A percentile compares a stretch with the other conserved stretches of the same genome.
phyloP scores from a whole-genome alignment of 1,140 invertebrate species.

The Drosophila seguyi region DNA sequence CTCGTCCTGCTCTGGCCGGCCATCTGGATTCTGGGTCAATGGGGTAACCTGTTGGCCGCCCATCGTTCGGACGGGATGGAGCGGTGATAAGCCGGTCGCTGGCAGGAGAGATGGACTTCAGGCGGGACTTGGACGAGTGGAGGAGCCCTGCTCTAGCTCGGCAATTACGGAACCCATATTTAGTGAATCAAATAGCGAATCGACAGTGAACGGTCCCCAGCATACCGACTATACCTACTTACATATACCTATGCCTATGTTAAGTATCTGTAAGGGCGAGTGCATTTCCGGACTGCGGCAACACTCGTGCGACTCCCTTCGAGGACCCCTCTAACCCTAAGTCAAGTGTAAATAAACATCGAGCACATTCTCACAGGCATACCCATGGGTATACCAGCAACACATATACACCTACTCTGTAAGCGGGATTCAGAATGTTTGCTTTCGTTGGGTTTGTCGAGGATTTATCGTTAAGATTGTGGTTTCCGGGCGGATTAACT shows the following conservation, averaged over 20 bases:
- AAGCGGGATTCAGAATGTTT: constrained; percentile 38
- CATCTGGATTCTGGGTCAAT: constrained; percentile 8
- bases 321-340: constrained; percentile 48
- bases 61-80: constrained; percentile 4
- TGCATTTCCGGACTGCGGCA: constrained; percentile 29
- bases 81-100: constrained; percentile 39
- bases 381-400: constrained; percentile 26
- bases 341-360: constrained; percentile 76
- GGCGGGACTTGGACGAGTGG: constrained; percentile 7
- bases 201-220: constrained; percentile 38
- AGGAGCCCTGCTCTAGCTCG: constrained; percentile 18
- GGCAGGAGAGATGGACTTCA: constrained; percentile 50
- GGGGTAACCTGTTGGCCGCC: constrained; percentile 27
- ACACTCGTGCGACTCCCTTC: not conserved
- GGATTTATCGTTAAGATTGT: constrained; percentile 55
- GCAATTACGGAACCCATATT: constrained; percentile 56
- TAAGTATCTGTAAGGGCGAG: constrained; percentile 64
- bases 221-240: constrained; percentile 48
- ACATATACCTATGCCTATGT: constrained; percentile 48
- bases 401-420: constrained; percentile 34
- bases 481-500: constrained; percentile 55
- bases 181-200: constrained; percentile 62
- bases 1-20: constrained; percentile 20
- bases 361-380: constrained; percentile 9
- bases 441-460: constrained; percentile 42